These are phyloP conservation scores for Pseudomugil gertrudae DNA, from an alignment of 2,797 vertebrate genomes.

Conservation along the genomic window DNA sequence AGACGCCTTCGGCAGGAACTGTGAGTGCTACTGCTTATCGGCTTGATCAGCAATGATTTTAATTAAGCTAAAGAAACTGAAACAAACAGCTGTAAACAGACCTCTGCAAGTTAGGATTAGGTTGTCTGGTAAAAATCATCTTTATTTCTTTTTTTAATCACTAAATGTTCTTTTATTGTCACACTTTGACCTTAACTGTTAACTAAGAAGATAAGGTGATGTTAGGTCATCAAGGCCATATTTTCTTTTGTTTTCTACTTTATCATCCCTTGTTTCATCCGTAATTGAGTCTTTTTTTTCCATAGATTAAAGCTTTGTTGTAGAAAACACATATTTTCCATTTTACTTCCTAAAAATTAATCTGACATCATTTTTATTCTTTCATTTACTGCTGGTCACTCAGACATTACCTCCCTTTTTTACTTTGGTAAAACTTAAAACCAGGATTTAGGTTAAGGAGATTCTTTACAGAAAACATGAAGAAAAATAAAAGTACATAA, in stretches of 20 bases:
- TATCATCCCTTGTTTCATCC: background rate
- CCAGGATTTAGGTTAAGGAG: too few relatives aligned
- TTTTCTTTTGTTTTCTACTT: background rate
- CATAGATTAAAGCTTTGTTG: background rate
- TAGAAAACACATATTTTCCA: background rate
- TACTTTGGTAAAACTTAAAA: background rate
- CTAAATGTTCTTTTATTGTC: background rate
- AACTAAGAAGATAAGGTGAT: constrained; percentile 12
- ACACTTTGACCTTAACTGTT: constrained; percentile 1
- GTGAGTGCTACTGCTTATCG: constrained; percentile 83
- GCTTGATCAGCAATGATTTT: constrained; percentile 14
- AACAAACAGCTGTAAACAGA: background rate
- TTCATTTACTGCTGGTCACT: background rate
- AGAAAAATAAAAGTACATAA: too few relatives aligned
- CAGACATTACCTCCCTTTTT: background rate
- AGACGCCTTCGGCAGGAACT: constrained; percentile 94
- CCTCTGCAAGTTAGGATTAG: background rate
- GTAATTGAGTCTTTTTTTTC: background rate
- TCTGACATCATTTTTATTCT: background rate
- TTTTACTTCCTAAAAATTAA: background rate
- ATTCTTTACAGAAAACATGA: too few relatives aligned
- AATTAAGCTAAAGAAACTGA: background rate
- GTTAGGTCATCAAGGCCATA: background rate
- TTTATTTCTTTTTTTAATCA: background rate
- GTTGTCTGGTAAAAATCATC: background rate